phyloP scores from a whole-genome alignment of 2,113 vertebrate genomes.

The Heptranchias perlo region DNA sequence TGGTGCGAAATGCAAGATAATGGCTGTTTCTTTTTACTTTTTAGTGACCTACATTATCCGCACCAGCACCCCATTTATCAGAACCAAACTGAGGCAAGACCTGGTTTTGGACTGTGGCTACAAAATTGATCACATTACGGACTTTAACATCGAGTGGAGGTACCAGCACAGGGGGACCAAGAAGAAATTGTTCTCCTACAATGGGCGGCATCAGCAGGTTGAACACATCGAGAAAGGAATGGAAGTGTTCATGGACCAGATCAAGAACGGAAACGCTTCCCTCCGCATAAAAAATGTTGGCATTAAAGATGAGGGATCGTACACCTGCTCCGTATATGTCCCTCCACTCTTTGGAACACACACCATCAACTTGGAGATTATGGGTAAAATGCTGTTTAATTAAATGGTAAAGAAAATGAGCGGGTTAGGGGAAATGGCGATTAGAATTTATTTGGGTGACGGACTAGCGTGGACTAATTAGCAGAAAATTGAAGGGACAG shows the following conservation, averaged over 20 bases:
- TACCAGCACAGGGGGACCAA: slow-evolving; percentile 46
- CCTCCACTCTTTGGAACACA: slow-evolving; percentile 50
- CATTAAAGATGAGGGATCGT: slow-evolving; percentile 51
- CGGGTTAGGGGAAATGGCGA: background rate
- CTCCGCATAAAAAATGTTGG: slow-evolving; percentile 46
- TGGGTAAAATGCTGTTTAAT: slow-evolving; percentile 48
- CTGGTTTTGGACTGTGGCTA: slow-evolving; percentile 59
- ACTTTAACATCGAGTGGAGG: slow-evolving; percentile 50
- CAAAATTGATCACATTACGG: slow-evolving; percentile 51
- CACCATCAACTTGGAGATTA: slow-evolving; percentile 49
- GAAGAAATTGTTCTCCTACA: slow-evolving; percentile 47
- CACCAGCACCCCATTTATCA: slow-evolving; percentile 50
- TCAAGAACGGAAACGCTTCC: slow-evolving; percentile 55
- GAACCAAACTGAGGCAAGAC: slow-evolving; percentile 45
- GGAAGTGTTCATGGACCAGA: slow-evolving; percentile 43
- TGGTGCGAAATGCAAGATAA: background rate
- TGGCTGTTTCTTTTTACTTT: background rate
- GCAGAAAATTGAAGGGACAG: background rate
- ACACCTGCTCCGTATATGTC: slow-evolving; percentile 51
- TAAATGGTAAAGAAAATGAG: background rate
- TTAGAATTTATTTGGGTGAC: background rate
- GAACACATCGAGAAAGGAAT: slow-evolving; percentile 39
- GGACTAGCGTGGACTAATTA: background rate
- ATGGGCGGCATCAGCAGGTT: slow-evolving; percentile 40
- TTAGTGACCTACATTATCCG: slow-evolving; percentile 49